Evolutionary conservation across 2,888 invertebrate species (phyloP).

Genomic region (Notocelia uddmanniana): DNA sequence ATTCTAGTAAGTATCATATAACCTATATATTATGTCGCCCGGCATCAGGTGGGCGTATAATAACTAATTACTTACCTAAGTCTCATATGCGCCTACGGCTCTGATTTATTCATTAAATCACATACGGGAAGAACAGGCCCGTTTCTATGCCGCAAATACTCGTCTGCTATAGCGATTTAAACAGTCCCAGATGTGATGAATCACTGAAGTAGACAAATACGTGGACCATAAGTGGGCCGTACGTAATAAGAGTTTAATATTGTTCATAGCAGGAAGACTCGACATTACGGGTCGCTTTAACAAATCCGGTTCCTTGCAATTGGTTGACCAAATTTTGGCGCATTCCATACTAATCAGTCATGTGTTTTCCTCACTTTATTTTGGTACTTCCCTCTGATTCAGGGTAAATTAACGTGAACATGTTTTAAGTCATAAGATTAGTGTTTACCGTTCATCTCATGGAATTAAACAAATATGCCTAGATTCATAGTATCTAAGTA

Average conservation of each 20-base stretch:
- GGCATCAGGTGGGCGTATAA: not conserved
- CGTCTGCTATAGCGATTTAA: constrained; percentile 32
- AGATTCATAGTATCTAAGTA: not conserved
- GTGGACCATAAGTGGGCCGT: constrained; percentile 32
- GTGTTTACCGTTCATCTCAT: not conserved
- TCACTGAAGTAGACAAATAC: constrained; percentile 41
- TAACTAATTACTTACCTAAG: constrained; percentile 1
- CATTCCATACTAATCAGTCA: constrained; percentile 13
- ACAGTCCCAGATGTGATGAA: constrained; percentile 42
- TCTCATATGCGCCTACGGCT: not conserved
- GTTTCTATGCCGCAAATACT: constrained; percentile 3
- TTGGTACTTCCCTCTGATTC: not conserved
- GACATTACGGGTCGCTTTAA: constrained; percentile 17
- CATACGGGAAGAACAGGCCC: constrained; percentile 17
- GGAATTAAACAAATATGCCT: not conserved
- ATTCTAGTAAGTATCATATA: not conserved
- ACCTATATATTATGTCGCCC: too few relatives aligned
- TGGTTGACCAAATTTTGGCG: constrained; percentile 1
- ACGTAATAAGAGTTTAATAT: constrained; percentile 24
- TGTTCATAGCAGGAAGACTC: constrained; percentile 28
- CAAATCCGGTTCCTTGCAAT: constrained; percentile 7
- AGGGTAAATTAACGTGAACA: not conserved
- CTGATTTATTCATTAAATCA: not conserved
- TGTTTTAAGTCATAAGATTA: not conserved
- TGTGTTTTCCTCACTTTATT: constrained; percentile 4